phyloP scores from a whole-genome alignment of 2,797 vertebrate genomes.

The Otolemur crassicaudatus region DNA sequence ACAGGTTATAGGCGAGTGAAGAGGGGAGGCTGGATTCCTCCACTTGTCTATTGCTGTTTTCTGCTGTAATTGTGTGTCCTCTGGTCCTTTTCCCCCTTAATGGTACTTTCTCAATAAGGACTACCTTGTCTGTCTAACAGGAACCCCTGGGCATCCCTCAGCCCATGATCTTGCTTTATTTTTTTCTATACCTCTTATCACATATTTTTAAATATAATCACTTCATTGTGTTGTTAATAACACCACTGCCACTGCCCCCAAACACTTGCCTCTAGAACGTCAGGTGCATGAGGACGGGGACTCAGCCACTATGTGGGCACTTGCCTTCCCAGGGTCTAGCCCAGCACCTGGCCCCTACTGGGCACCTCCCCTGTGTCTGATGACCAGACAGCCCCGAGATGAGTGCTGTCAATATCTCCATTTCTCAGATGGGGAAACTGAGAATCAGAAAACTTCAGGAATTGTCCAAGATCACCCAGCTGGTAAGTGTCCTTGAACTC shows the following conservation, averaged over 20 bases:
- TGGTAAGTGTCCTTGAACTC: too few relatives aligned
- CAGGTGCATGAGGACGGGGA: not conserved
- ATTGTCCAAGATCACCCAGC: not conserved
- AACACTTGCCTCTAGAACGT: fast-evolving
- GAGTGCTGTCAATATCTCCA: too few relatives aligned
- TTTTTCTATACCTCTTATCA: not conserved
- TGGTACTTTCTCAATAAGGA: not conserved
- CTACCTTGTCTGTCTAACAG: not conserved
- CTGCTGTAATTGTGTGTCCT: too few relatives aligned
- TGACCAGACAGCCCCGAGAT: fast-evolving
- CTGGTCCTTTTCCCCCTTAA: too few relatives aligned
- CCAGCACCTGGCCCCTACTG: fast-evolving
- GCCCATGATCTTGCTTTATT: not conserved
- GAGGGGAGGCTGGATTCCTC: too few relatives aligned
- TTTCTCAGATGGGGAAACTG: too few relatives aligned
- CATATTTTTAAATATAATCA: not conserved
- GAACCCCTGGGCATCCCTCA: not conserved
- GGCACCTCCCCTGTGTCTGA: too few relatives aligned
- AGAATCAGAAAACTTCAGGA: not conserved
- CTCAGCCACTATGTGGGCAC: fast-evolving
- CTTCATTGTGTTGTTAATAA: not conserved
- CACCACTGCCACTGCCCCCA: fast-evolving
- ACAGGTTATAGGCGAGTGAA: too few relatives aligned
- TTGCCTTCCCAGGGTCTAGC: too few relatives aligned
- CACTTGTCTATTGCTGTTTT: too few relatives aligned